Evolutionary conservation across 2,797 vertebrate genomes (phyloP).

Genomic region (Channallabes apus): DNA sequence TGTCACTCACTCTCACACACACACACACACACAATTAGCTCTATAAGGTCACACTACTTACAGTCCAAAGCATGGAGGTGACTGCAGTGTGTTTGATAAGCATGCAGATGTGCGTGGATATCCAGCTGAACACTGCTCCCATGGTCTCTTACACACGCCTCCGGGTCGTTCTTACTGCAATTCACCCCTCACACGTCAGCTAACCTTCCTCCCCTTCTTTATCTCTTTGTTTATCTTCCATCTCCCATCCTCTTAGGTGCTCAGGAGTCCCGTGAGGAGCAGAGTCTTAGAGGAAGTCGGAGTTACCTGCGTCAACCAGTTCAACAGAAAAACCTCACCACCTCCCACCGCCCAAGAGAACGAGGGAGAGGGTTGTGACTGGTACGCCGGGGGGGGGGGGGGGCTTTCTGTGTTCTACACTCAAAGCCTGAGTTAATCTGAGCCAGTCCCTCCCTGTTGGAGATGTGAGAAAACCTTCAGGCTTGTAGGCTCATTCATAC

Average conservation of each 20-base stretch:
- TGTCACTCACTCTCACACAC: not conserved
- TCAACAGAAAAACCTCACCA: conserved; percentile 8
- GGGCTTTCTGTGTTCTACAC: not conserved
- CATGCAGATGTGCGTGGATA: conserved; percentile 50
- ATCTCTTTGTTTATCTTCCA: conserved; percentile 51
- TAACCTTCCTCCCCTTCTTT: not conserved
- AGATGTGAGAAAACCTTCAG: not conserved
- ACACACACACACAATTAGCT: conserved; percentile 6
- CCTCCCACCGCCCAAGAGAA: conserved; percentile 12
- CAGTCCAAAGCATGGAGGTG: conserved; percentile 53
- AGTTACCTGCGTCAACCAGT: conserved; percentile 35
- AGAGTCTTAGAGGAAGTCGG: conserved; percentile 26
- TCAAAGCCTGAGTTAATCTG: conserved; percentile 9
- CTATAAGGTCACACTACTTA: conserved; percentile 55
- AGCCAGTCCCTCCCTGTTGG: not conserved
- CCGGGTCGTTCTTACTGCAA: not conserved
- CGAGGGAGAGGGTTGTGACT: conserved; percentile 16
- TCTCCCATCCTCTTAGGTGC: conserved; percentile 18
- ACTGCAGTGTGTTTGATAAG: conserved; percentile 53
- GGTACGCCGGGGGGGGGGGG: not conserved
- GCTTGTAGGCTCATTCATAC: not conserved
- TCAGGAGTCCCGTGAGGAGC: not conserved
- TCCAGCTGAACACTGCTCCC: conserved; percentile 69
- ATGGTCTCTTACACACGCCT: conserved; percentile 44
- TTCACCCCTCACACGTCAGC: not conserved